A percentile compares a stretch with the other conserved stretches of the same genome.
These are phyloP conservation scores for Stegodyphus dumicola DNA, from an alignment of 1,140 invertebrate genomes.

Conservation along the genomic window DNA sequence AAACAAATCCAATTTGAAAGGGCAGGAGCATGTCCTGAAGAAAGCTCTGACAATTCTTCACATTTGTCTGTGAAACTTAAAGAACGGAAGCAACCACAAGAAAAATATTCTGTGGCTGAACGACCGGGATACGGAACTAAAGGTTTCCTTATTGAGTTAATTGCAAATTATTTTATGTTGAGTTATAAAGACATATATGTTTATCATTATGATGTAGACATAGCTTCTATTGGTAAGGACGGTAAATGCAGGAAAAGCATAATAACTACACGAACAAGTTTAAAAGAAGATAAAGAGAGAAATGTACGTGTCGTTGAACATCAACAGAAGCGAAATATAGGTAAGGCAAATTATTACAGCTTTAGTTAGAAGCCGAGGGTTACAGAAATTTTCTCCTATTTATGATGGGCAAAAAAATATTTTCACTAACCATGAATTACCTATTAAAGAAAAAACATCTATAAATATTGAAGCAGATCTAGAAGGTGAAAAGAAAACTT, in stretches of 20 bases:
- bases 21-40: no score
- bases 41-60: no score
- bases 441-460: not conserved
- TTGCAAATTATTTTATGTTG: constrained; percentile 9
- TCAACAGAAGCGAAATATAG: not conserved
- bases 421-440: constrained; percentile 7
- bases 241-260: not conserved
- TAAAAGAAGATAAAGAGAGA: not conserved
- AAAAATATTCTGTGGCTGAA: not conserved
- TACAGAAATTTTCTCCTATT: not conserved
- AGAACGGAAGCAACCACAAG: not conserved
- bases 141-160: not conserved
- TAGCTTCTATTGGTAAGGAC: not conserved
- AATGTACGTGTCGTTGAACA: not conserved
- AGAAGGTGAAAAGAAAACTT: not conserved
- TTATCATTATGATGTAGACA: constrained; percentile 30
- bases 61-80: not conserved
- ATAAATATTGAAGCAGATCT: not conserved
- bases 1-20: no score
- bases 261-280: not conserved
- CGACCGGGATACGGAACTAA: not conserved
- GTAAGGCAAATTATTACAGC: not conserved
- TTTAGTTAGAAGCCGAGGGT: not conserved
- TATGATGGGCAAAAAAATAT: constrained; percentile 38
- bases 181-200: not conserved